Conservation (phyloP, 2,113 vertebrate genomes). For the Stigmatopora nigra region DNA sequence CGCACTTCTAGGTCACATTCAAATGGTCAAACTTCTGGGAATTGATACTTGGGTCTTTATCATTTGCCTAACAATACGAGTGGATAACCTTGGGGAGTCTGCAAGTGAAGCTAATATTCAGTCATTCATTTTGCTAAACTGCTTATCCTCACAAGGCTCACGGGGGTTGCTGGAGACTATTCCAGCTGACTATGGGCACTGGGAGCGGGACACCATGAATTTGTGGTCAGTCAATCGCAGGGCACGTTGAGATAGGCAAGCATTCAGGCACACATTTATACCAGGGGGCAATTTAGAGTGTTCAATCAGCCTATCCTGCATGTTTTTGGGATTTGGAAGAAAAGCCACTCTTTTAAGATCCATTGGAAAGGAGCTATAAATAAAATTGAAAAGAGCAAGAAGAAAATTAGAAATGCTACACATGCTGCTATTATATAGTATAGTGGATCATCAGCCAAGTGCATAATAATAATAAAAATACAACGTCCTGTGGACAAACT, state of each 20-base stretch:
- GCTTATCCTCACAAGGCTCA: too few species aligned
- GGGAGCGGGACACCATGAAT: too few species aligned
- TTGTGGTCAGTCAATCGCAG: too few species aligned
- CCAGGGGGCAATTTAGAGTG: too few species aligned
- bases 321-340: too few species aligned
- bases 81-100: background rate
- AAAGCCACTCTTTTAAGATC: background rate
- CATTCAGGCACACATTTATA: too few species aligned
- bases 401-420: background rate
- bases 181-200: too few species aligned
- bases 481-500: background rate
- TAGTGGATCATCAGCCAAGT: background rate
- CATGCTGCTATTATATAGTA: background rate
- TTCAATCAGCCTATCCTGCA: too few species aligned
- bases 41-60: background rate
- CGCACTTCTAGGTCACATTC: constrained; percentile 4
- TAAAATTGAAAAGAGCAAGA: background rate
- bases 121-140: too few species aligned
- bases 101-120: background rate
- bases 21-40: background rate
- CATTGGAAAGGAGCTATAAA: background rate
- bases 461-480: background rate
- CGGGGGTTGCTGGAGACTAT: too few species aligned
- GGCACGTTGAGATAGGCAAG: too few species aligned
- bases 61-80: background rate